Evolutionary conservation across 2,113 vertebrate genomes (phyloP).

Genomic region (Mastomys coucha): DNA sequence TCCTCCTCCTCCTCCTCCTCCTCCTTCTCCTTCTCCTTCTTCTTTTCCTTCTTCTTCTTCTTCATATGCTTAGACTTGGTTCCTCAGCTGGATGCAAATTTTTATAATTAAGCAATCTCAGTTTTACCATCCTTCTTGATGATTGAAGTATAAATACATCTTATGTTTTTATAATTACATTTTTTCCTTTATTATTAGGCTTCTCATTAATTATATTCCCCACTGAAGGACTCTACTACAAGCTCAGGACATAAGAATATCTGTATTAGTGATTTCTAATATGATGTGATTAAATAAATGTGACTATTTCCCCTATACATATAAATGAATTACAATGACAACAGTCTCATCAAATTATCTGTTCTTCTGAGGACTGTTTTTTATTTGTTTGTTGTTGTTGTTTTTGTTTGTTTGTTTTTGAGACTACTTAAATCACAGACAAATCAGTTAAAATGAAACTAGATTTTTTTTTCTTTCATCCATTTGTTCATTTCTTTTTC

Average conservation of each 20-base stretch:
- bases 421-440: constrained; percentile 1
- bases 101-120: neutral
- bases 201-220: neutral
- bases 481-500: neutral
- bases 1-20: no score
- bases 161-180: neutral
- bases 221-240: neutral
- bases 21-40: no score
- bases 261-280: neutral
- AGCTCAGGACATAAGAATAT: neutral
- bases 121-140: neutral
- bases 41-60: no score
- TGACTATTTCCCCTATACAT: neutral
- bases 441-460: neutral
- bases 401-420: neutral
- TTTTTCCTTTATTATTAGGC: neutral
- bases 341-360: neutral
- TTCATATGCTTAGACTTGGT: neutral
- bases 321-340: neutral
- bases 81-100: neutral
- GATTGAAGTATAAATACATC: neutral
- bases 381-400: no score
- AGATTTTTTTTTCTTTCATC: neutral
- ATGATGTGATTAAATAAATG: neutral
- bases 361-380: neutral